A percentile compares a stretch with the other conserved stretches of the same genome.
Evolutionary conservation across 2,797 vertebrate species (phyloP).

Genomic region (Aldrovandia affinis): DNA sequence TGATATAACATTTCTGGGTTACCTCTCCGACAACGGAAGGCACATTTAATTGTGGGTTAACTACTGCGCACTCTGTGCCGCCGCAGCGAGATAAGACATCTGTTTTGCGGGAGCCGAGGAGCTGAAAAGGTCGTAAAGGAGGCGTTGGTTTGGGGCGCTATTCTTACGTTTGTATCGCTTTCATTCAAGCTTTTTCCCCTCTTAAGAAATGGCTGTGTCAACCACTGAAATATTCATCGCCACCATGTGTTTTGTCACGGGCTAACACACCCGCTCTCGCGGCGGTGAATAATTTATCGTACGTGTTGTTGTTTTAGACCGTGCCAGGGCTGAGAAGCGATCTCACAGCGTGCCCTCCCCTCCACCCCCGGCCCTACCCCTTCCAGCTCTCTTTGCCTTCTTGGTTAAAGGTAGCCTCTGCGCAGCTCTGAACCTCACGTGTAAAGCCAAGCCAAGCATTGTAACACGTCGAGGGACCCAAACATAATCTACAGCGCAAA

Average conservation of each 20-base stretch:
- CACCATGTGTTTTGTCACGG: slow-evolving; percentile 69
- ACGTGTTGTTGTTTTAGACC: slow-evolving; percentile 58
- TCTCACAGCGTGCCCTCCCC: slow-evolving; percentile 34
- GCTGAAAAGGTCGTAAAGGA: slow-evolving; percentile 40
- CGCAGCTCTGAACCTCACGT: slow-evolving; percentile 22
- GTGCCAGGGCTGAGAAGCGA: slow-evolving; percentile 54
- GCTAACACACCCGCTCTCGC: slow-evolving; percentile 55
- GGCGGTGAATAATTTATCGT: slow-evolving; percentile 70
- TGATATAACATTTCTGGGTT: slow-evolving; percentile 61
- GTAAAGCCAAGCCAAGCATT: slow-evolving; percentile 44
- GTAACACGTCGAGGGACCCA: slow-evolving; percentile 45
- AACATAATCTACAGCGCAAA: slow-evolving; percentile 40
- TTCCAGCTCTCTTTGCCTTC: neutral
- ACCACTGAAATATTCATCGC: slow-evolving; percentile 66
- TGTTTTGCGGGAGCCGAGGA: slow-evolving; percentile 53
- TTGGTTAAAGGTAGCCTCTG: neutral
- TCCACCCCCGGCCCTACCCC: slow-evolving; percentile 3
- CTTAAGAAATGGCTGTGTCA: slow-evolving; percentile 51
- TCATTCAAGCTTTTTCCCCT: slow-evolving; percentile 25
- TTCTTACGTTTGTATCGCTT: slow-evolving; percentile 32
- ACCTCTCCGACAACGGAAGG: slow-evolving; percentile 61
- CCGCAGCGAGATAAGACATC: slow-evolving; percentile 60
- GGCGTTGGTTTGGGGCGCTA: slow-evolving; percentile 25
- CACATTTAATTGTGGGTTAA: slow-evolving; percentile 66
- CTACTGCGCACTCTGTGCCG: slow-evolving; percentile 51